Base-by-base conservation (phyloP, 1,140 invertebrate genomes). In the Rhyacophila brunnea region DNA sequence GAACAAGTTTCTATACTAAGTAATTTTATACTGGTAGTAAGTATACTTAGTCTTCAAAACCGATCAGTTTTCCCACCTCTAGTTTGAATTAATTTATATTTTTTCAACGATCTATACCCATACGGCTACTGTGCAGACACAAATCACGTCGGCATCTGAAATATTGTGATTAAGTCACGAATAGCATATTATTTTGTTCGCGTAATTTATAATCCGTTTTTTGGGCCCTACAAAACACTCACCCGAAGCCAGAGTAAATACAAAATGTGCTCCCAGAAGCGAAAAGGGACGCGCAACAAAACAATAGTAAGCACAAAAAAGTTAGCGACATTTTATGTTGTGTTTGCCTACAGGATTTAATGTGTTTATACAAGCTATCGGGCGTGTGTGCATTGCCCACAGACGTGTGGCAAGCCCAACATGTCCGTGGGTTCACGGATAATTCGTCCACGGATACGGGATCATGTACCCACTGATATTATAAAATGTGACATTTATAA, bases 261-360 rank as follows among this genome's bases (percentile, higher is more conserved):
- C 13, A n/a, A 15, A 54, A 45, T 44, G 20, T 28, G 40, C 40
- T 54, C 14, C 51, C 51, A 28, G 44, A 9, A 48, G 28, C 28
- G 44, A 19, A 54, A 54, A 43, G 51, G 51, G 15, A 15, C 40
- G 42, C 38, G 44, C 28, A 54, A 45, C 51, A 45, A 45, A 54
- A 54, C 42, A 54, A 54, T 45, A 45, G 51, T 54, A 28, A 15
- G 51, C 51, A 23, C 50, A 54, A 54, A 54, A 54, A 54, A 54
- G n/a, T 34, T 42, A 32, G 51, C 44, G 51, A 54, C 51, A 54
- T 54, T 54, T 54, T 32, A 54, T 54, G 51, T 54, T 42, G 40
- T 54, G 51, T 54, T 54, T 54, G 42, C 40, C 14, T 23, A 23
- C 23, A 54, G 51, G 51, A 54, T 54, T 54, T 54, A 54, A 54